A percentile compares a stretch with the other conserved stretches of the same genome.
Conservation (phyloP, 2,888 invertebrate species). For the Lissonota sp. region DNA sequence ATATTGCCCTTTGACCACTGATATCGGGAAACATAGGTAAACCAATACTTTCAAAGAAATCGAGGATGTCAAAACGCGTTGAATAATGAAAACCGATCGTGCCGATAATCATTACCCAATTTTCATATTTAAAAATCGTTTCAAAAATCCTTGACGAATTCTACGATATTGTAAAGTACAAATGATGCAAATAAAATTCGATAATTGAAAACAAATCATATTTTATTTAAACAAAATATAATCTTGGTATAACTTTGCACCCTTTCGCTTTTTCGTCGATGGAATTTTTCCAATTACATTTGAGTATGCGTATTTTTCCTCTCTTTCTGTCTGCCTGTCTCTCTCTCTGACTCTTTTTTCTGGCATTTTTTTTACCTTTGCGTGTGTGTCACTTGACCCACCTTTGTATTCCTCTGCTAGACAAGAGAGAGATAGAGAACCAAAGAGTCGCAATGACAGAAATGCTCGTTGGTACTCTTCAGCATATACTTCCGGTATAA, state of each 20-base stretch:
- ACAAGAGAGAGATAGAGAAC: slow-evolving; percentile 7
- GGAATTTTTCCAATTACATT: neutral
- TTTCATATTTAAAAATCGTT: too few species aligned
- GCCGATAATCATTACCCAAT: neutral
- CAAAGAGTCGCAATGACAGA: slow-evolving; percentile 33
- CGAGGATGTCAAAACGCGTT: neutral
- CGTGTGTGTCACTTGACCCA: slow-evolving; percentile 45
- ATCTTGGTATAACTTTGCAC: too few species aligned
- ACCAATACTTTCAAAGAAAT: slow-evolving; percentile 18
- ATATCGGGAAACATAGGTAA: slow-evolving; percentile 27
- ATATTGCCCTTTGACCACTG: slow-evolving; percentile 36
- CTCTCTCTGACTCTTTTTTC: neutral
- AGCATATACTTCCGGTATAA: slow-evolving; percentile 33
- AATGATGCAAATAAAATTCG: neutral
- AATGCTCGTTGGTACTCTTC: slow-evolving; percentile 43
- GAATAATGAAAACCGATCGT: neutral
- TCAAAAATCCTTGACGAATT: neutral
- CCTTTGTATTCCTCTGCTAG: slow-evolving; percentile 19
- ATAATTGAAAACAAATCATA: neutral
- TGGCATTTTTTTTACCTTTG: neutral
- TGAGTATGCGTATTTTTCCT: slow-evolving; percentile 3
- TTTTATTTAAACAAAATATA: too few species aligned
- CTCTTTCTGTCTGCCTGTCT: slow-evolving; percentile 16
- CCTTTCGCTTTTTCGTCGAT: neutral
- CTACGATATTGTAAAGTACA: too few species aligned